phyloP scores from a whole-genome alignment of 2,888 invertebrate species.

The Ectropis crepuscularia region DNA sequence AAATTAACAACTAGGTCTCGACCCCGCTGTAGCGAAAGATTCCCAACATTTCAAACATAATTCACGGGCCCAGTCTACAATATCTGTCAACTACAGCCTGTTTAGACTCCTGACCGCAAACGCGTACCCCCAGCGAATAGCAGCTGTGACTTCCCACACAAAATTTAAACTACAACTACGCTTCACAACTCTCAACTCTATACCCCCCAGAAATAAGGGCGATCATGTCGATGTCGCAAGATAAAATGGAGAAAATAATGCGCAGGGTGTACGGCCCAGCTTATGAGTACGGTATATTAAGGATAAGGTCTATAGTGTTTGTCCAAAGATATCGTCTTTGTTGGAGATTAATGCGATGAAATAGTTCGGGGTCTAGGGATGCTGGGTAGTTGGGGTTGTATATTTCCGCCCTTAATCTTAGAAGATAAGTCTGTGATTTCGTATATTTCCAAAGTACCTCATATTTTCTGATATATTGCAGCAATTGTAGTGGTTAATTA shows the following conservation, averaged over 20 bases:
- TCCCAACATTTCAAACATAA: conserved; percentile 38
- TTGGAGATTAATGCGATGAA: conserved; percentile 21
- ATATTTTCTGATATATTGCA: too few relatives aligned
- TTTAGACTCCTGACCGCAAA: conserved; percentile 71
- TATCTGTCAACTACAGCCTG: conserved; percentile 57
- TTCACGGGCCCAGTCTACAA: conserved; percentile 50
- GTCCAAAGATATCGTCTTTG: conserved; percentile 24
- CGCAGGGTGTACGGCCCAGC: conserved; percentile 32
- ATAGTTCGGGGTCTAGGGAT: not conserved
- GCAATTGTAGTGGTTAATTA: too few relatives aligned
- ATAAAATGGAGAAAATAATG: conserved; percentile 41
- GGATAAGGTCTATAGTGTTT: conserved; percentile 25
- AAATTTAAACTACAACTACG: conserved; percentile 6
- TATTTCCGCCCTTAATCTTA: too few relatives aligned
- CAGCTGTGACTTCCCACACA: conserved; percentile 60
- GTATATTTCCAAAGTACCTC: too few relatives aligned
- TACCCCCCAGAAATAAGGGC: not conserved
- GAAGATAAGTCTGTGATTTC: too few relatives aligned
- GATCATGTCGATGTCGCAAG: conserved; percentile 1
- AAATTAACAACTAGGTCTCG: conserved; percentile 1
- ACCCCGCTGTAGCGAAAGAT: not conserved
- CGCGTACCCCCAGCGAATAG: conserved; percentile 62
- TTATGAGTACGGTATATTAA: conserved; percentile 36
- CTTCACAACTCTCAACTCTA: conserved; percentile 15
- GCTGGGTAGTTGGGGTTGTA: too few relatives aligned